A percentile compares a stretch with the other conserved stretches of the same genome.
phyloP scores from a whole-genome alignment of 2,113 vertebrate species.

The Epinephelus lanceolatus region DNA sequence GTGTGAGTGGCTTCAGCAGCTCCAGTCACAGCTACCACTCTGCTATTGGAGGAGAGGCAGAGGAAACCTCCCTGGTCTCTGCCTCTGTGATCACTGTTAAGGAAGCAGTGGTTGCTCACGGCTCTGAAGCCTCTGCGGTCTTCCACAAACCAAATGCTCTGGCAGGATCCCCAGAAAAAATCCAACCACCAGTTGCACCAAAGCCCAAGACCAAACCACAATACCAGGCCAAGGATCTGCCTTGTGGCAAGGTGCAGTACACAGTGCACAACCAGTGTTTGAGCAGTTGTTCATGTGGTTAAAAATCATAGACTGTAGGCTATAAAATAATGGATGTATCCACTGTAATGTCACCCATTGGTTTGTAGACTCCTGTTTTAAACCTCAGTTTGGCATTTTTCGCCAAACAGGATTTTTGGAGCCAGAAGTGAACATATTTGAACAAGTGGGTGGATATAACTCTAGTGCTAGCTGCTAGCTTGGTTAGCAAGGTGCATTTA shows the following conservation, averaged over 20 bases:
- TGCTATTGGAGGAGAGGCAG: constrained; percentile 73
- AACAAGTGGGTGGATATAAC: no score
- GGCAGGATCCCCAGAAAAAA: constrained; percentile 35
- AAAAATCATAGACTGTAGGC: neutral
- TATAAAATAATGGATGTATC: no score
- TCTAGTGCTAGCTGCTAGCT: no score
- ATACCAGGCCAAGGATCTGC: constrained; percentile 27
- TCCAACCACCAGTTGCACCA: constrained; percentile 36
- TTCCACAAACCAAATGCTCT: constrained; percentile 29
- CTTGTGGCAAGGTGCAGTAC: constrained; percentile 58
- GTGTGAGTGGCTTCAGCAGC: constrained; percentile 84
- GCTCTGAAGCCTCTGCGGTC: constrained; percentile 21
- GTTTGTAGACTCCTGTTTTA: no score
- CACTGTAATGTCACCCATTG: no score
- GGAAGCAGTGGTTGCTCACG: constrained; percentile 28
- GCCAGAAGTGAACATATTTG: no score
- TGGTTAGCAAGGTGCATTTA: no score
- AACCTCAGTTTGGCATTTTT: no score
- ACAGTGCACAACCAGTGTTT: neutral
- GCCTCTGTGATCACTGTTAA: constrained; percentile 53
- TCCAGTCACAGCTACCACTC: constrained; percentile 81
- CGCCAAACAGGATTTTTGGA: no score
- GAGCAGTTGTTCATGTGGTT: neutral
- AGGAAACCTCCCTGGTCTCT: constrained; percentile 69
- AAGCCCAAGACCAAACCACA: constrained; percentile 55